Evolutionary conservation across 2,888 invertebrate genomes (phyloP).

Genomic region (Phengaris alcon): DNA sequence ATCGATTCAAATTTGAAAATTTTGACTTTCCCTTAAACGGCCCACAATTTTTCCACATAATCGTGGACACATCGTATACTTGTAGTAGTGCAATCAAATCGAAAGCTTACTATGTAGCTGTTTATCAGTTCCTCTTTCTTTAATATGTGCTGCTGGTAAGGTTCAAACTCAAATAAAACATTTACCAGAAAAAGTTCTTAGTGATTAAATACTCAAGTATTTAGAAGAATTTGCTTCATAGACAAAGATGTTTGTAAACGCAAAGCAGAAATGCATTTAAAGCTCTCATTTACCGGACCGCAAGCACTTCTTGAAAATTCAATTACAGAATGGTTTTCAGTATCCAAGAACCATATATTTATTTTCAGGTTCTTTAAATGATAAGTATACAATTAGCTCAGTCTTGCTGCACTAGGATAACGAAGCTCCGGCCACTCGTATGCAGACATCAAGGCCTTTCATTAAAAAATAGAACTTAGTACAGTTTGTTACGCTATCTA

Average conservation of each 20-base stretch:
- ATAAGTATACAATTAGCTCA: constrained; percentile 40
- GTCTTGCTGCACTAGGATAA: constrained; percentile 42
- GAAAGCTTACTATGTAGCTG: no score
- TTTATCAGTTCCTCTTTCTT: no score
- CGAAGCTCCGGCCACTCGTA: constrained; percentile 42
- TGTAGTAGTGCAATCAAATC: no score
- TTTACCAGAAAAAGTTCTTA: not conserved
- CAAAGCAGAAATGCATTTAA: constrained; percentile 13
- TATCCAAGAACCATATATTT: constrained; percentile 28
- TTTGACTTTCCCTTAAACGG: no score
- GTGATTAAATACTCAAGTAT: not conserved
- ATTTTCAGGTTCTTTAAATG: constrained; percentile 33
- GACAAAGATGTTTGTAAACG: not conserved
- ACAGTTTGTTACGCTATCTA: constrained; percentile 28
- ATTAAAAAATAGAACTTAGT: constrained; percentile 40
- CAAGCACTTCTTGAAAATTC: constrained; percentile 8
- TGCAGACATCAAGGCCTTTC: constrained; percentile 39
- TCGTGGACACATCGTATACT: no score
- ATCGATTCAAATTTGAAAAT: no score
- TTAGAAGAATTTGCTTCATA: not conserved
- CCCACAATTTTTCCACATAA: no score
- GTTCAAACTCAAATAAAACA: no score
- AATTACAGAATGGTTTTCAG: constrained; percentile 27
- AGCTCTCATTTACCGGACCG: constrained; percentile 10
- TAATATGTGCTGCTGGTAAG: no score